A percentile compares a stretch with the other conserved stretches of the same genome.
These are phyloP conservation scores for Zoroaster sp. DNA, from an alignment of 53 echinoderm and acorn worm species.

Conservation along the genomic window DNA sequence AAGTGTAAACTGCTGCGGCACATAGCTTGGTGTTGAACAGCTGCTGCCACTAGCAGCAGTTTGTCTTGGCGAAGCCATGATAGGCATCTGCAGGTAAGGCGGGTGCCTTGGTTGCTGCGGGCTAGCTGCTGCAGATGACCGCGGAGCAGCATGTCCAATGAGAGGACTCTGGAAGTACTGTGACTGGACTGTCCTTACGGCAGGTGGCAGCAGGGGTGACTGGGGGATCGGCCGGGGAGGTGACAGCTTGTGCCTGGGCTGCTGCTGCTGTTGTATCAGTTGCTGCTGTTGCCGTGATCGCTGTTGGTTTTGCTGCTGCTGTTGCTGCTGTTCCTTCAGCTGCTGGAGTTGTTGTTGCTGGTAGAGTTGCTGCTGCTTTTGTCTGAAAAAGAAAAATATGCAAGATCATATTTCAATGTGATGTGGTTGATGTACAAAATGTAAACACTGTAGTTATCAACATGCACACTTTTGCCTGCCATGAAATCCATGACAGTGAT, in stretches of 20 bases:
- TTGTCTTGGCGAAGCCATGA: slow-evolving; percentile 18
- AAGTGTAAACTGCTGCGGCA: slow-evolving; percentile 1
- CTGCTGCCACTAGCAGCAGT: not conserved
- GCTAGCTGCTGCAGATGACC: not conserved
- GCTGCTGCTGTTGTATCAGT: slow-evolving; percentile 14
- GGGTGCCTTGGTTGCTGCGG: slow-evolving; percentile 14
- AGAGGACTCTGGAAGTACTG: slow-evolving; percentile 42
- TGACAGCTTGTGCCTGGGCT: not conserved
- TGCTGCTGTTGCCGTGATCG: not conserved
- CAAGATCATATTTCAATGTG: no score
- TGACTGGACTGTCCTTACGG: slow-evolving; percentile 11
- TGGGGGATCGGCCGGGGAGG: slow-evolving; percentile 30
- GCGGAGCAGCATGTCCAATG: not conserved
- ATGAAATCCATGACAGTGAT: no score
- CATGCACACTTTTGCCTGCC: no score
- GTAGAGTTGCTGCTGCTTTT: slow-evolving; percentile 26
- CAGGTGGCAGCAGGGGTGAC: slow-evolving; percentile 12
- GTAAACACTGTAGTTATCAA: no score
- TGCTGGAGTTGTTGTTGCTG: slow-evolving; percentile 27
- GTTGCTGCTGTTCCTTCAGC: slow-evolving; percentile 9
- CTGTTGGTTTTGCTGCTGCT: not conserved
- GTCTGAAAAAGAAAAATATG: not conserved
- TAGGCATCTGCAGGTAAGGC: slow-evolving; percentile 49
- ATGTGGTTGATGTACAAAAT: no score
- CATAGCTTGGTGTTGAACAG: not conserved